Evolutionary conservation across 2,888 invertebrate species (phyloP).

Genomic region (Platycheirus albimanus): DNA sequence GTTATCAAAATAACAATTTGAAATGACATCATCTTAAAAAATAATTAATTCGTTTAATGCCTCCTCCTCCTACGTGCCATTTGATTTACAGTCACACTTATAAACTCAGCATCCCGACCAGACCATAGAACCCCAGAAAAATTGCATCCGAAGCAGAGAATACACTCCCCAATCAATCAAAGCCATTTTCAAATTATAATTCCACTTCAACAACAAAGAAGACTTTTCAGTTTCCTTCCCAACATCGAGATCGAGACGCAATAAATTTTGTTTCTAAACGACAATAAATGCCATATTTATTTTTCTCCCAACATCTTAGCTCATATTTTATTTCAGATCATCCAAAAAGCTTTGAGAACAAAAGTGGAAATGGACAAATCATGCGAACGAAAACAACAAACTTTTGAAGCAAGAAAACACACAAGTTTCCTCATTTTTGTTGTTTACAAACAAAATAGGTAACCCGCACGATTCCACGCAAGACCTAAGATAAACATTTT

Average conservation of each 20-base stretch:
- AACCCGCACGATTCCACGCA: background rate
- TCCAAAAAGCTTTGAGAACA: background rate
- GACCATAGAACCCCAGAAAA: background rate
- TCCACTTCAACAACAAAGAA: background rate
- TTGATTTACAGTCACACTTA: constrained; percentile 32
- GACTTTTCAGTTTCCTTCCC: background rate
- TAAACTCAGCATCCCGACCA: background rate
- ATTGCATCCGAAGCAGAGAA: background rate
- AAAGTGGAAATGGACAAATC: background rate
- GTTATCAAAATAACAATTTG: constrained; percentile 1
- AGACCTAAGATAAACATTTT: constrained; percentile 5
- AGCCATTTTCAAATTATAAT: background rate
- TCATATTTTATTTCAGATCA: background rate
- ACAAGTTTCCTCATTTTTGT: background rate
- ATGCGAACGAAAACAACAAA: background rate
- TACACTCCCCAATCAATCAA: constrained; percentile 14
- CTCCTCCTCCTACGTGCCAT: background rate
- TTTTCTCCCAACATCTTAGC: background rate
- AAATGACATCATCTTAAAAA: background rate
- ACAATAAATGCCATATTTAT: background rate
- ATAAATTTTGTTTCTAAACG: constrained; percentile 30
- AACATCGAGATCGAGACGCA: background rate
- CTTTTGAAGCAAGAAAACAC: background rate
- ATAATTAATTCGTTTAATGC: too few relatives aligned
- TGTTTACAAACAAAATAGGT: constrained; percentile 40